These are phyloP conservation scores for Lithobates pipiens DNA, from an alignment of 2,797 vertebrate species.

Conservation along the genomic window DNA sequence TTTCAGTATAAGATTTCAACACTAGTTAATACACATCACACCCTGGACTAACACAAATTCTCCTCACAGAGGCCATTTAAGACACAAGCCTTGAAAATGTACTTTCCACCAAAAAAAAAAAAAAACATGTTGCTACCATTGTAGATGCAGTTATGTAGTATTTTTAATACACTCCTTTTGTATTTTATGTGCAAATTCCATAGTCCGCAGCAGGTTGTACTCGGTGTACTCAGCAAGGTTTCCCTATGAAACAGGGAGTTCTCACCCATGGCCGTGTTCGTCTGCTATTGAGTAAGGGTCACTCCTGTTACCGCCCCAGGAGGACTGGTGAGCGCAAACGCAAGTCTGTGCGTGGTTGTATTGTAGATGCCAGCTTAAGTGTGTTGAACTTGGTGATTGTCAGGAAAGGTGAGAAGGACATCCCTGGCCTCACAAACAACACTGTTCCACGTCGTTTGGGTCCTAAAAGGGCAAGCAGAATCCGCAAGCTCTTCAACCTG, in stretches of 20 bases:
- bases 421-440: constrained; percentile 95
- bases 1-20: no score
- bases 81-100: no score
- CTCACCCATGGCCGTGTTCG: constrained; percentile 94
- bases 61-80: no score
- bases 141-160: no score
- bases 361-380: constrained; percentile 95
- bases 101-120: no score
- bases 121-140: no score
- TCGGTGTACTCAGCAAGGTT: constrained; percentile 92
- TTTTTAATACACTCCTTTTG: no score
- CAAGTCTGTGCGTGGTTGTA: constrained; percentile 97
- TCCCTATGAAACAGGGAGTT: constrained; percentile 98
- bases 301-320: constrained; percentile 95
- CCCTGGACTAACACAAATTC: no score
- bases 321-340: constrained; percentile 96
- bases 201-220: no score
- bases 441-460: constrained; percentile 95
- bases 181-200: no score
- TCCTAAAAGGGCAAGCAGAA: constrained; percentile 97
- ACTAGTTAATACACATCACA: no score
- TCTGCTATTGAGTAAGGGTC: constrained; percentile 95
- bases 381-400: constrained; percentile 97
- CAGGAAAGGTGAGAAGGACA: constrained; percentile 98
- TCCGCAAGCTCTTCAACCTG: constrained; percentile 97